Evolutionary conservation across 2,113 vertebrate species (phyloP).

Genomic region (Aegithalos caudatus): DNA sequence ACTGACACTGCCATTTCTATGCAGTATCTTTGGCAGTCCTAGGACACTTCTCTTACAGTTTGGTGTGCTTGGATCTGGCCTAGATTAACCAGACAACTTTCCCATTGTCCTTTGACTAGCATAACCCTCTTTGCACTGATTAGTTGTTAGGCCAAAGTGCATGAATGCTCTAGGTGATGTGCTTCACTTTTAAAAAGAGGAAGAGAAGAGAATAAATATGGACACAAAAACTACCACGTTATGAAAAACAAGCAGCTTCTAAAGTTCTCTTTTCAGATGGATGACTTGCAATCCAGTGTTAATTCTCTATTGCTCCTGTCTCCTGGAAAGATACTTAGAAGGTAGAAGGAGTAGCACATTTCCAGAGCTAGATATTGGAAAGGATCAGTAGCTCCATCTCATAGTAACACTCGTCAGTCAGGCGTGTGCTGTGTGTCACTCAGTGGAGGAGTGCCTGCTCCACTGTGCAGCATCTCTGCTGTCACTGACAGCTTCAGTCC

Average conservation of each 20-base stretch:
- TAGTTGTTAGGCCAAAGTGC: background rate
- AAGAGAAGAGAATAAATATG: background rate
- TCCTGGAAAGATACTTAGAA: background rate
- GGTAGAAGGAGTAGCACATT: background rate
- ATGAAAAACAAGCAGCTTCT: background rate
- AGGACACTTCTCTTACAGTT: background rate
- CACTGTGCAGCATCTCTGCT: background rate
- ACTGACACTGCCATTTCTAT: background rate
- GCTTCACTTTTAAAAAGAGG: background rate
- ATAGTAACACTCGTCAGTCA: slow-evolving; percentile 20
- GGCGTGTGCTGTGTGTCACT: background rate
- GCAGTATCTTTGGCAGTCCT: too few species aligned
- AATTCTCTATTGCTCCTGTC: background rate
- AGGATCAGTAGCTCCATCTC: slow-evolving; percentile 14
- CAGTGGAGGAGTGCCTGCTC: slow-evolving; percentile 4
- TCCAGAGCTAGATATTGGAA: background rate
- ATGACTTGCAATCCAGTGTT: background rate
- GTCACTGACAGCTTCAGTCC: background rate
- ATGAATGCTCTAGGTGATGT: background rate
- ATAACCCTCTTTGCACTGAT: background rate
- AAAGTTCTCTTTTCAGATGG: background rate
- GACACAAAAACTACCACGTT: background rate
- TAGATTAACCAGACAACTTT: background rate
- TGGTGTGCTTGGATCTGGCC: background rate
- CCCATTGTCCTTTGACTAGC: background rate